Conservation (phyloP, 2,113 vertebrate genomes). For the Phalacrocorax brasilianus region DNA sequence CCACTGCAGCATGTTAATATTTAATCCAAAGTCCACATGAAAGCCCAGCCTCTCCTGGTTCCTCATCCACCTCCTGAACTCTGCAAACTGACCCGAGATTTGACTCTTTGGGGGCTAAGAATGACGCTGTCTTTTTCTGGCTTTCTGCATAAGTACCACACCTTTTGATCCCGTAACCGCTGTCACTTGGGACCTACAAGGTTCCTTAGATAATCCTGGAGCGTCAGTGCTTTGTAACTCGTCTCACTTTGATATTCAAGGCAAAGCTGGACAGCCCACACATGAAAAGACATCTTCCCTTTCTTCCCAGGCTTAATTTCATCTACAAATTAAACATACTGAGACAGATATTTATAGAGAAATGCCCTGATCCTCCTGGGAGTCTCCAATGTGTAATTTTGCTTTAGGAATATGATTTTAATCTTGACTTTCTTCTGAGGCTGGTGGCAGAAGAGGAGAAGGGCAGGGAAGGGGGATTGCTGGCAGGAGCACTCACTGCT, state of each 20-base stretch:
- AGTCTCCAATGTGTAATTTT: constrained; percentile 37
- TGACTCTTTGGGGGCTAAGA: background rate
- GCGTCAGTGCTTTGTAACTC: background rate
- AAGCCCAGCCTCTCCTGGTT: background rate
- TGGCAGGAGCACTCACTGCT: background rate
- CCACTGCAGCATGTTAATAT: constrained; percentile 55
- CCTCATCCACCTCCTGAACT: background rate
- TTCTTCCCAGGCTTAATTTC: constrained; percentile 62
- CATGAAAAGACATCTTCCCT: constrained; percentile 53
- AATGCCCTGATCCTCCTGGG: background rate
- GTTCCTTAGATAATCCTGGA: constrained; percentile 27
- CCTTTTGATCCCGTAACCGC: constrained; percentile 17
- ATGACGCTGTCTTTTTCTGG: background rate
- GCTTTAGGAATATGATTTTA: constrained; percentile 19
- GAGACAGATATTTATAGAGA: constrained; percentile 25
- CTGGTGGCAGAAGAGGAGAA: background rate
- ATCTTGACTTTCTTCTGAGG: background rate
- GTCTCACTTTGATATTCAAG: constrained; percentile 52
- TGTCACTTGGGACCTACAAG: constrained; percentile 30
- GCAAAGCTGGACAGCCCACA: constrained; percentile 41
- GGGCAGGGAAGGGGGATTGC: background rate
- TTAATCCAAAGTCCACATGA: constrained; percentile 44
- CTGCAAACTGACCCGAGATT: background rate
- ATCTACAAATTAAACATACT: constrained; percentile 59
- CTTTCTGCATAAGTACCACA: constrained; percentile 11